Base-by-base conservation (phyloP, 2,888 invertebrate species). In the Chouioia cunea region DNA sequence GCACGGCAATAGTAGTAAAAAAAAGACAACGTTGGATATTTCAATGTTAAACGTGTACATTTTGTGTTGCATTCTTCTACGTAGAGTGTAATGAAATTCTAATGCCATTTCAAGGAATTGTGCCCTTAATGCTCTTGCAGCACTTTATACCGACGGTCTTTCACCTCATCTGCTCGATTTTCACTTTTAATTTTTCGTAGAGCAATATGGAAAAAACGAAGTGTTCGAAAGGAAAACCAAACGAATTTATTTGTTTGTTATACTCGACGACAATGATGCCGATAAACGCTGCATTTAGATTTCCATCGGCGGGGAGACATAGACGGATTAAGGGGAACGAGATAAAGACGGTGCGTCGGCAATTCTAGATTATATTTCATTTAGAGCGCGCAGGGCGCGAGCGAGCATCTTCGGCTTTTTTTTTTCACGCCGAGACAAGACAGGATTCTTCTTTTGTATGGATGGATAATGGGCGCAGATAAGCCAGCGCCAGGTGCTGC, bases 241-340 rank as follows among this genome's bases (percentile, higher is more conserved):
- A 44, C 60, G 36, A 72, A 72, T 72, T 72, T 69, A 65, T 62
- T 46, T 57, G 57, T 68, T 68, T 65, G 69, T 69, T 69, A 69
- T 56, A 56, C 62, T 48, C 67, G 47, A 16, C 74, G 73, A 75
- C 74, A 76, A 76, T 77, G 76, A 77, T 77, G 76, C 77, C 76
- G 77, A 77, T 76, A 76, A 76, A 77, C 70, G 77, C 76, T 73
- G 72, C 71, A 70, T 67, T 73, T 70, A 75, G 77, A 76, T 77
- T 76, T 77, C 68, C 74, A 74, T 66, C 56, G 23, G 48, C n/a
- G 50, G 57, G 62, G 46, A 56, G 67, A 67, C 62, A 64, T 43
- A 48, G 67, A 70, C 59, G 65, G 67, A 73, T 68, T 65, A 70
- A 67, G 64, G 57, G 58, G 47, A 22, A 14, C 44, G 52, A 63